A percentile compares a stretch with the other conserved stretches of the same genome.
phyloP scores from a whole-genome alignment of 2,797 vertebrate species.

The Mormyrops attenuatus region DNA sequence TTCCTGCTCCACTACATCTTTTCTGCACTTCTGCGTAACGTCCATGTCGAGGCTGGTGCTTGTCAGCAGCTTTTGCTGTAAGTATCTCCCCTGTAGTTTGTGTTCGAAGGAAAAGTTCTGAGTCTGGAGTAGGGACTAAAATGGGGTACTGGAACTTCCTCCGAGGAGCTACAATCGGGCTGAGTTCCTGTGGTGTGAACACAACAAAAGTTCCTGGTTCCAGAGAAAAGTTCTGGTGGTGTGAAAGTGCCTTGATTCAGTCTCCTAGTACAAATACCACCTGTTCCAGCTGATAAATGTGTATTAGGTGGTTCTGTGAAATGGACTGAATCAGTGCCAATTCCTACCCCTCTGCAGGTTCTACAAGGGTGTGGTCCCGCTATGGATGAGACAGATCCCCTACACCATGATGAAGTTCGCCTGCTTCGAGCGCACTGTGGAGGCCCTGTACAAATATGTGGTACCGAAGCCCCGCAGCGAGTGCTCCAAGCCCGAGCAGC shows the following conservation, averaged over 20 bases:
- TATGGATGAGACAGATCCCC: constrained; percentile 99
- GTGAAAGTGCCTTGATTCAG: not conserved
- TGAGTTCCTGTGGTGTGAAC: not conserved
- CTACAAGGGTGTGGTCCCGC: constrained; percentile 92
- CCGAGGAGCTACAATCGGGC: not conserved
- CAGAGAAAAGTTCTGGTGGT: not conserved
- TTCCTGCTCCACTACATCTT: not conserved
- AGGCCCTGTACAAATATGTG: constrained; percentile 83
- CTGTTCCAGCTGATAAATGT: not conserved
- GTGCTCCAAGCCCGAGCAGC: constrained; percentile 84
- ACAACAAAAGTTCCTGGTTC: not conserved
- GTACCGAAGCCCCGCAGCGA: constrained; percentile 93
- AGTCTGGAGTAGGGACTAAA: not conserved
- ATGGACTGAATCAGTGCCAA: not conserved
- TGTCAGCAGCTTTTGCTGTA: not conserved
- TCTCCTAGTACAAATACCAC: not conserved
- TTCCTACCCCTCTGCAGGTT: constrained; percentile 62
- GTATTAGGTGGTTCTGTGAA: not conserved
- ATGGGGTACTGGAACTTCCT: not conserved
- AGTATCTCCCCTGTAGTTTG: not conserved
- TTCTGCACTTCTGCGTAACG: not conserved
- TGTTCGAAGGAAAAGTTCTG: not conserved
- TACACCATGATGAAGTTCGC: constrained; percentile 99
- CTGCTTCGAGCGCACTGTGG: constrained; percentile 96
- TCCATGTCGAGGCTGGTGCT: not conserved